These are phyloP conservation scores for Peromyscus leucopus DNA, from an alignment of 2,113 vertebrate species.

Conservation along the genomic window DNA sequence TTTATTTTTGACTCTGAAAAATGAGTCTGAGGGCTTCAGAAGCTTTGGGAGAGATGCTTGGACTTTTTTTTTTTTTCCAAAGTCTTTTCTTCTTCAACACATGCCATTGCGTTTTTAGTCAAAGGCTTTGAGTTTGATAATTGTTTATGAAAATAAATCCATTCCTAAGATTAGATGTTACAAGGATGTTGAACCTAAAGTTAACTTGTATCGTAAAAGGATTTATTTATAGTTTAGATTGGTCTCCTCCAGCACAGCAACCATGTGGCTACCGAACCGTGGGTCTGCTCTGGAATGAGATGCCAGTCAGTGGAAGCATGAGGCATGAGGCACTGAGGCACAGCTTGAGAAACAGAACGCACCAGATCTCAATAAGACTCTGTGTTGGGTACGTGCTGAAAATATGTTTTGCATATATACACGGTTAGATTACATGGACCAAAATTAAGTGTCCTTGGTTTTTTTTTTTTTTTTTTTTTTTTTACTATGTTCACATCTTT, in stretches of 20 bases:
- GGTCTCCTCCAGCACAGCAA: neutral
- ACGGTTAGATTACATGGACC: neutral
- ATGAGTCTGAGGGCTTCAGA: conserved; percentile 47
- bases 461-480: neutral
- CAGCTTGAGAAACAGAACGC: neutral
- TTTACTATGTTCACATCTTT: neutral
- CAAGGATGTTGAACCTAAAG: conserved; percentile 13
- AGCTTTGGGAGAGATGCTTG: conserved; percentile 31
- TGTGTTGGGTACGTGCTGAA: conserved; percentile 1
- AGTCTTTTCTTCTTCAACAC: neutral
- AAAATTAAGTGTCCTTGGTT: conserved; percentile 18
- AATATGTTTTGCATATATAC: neutral
- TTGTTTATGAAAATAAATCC: conserved; percentile 25
- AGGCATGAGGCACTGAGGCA: neutral
- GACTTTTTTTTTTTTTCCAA: neutral
- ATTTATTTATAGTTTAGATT: conserved; percentile 48
- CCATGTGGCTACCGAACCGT: neutral
- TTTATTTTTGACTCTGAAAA: conserved; percentile 81
- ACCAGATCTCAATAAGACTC: neutral
- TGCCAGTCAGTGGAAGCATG: neutral
- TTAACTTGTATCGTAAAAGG: conserved; percentile 44
- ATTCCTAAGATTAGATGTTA: conserved; percentile 59
- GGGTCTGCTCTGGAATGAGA: neutral
- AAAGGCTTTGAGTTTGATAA: conserved; percentile 2
- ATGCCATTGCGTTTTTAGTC: neutral